Conservation (phyloP, 1,140 invertebrate species). For the Dolichoris vasculosae region DNA sequence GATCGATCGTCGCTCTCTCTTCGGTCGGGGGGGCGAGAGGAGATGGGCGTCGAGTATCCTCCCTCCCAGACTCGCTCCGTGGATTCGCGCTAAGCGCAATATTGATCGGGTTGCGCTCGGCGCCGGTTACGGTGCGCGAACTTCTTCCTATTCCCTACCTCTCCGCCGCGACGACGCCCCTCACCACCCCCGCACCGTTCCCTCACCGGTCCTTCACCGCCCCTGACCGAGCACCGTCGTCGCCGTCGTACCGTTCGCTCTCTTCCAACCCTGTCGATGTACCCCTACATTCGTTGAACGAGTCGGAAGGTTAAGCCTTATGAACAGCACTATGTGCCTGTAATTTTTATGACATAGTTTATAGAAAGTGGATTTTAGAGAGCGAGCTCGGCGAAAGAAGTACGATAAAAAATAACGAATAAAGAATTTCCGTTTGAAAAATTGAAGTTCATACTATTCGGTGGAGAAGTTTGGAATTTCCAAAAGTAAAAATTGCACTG, state of each 20-base stretch:
- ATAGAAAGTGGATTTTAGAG: neutral
- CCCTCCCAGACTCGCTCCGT: neutral
- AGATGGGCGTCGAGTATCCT: neutral
- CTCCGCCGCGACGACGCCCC: too few relatives aligned
- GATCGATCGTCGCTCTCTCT: conserved; percentile 30
- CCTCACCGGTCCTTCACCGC: too few relatives aligned
- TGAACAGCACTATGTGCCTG: neutral
- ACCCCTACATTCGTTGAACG: neutral
- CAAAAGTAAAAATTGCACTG: too few relatives aligned
- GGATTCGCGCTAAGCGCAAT: conserved; percentile 10
- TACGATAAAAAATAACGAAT: too few relatives aligned
- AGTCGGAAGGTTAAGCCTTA: conserved; percentile 34
- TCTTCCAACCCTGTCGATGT: neutral
- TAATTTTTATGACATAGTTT: too few relatives aligned
- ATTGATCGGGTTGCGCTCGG: conserved; percentile 48
- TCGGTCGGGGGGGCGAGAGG: neutral
- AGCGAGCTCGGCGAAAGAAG: neutral
- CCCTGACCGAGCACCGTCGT: neutral
- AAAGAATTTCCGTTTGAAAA: too few relatives aligned
- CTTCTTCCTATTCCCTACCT: neutral
- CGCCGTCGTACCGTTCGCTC: neutral
- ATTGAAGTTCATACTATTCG: too few relatives aligned
- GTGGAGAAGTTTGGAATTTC: too few relatives aligned
- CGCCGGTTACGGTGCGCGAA: conserved; percentile 5
- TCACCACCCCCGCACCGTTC: neutral